Conservation (phyloP, 2,113 vertebrate species). For the Myanophis thanlyinensis region DNA sequence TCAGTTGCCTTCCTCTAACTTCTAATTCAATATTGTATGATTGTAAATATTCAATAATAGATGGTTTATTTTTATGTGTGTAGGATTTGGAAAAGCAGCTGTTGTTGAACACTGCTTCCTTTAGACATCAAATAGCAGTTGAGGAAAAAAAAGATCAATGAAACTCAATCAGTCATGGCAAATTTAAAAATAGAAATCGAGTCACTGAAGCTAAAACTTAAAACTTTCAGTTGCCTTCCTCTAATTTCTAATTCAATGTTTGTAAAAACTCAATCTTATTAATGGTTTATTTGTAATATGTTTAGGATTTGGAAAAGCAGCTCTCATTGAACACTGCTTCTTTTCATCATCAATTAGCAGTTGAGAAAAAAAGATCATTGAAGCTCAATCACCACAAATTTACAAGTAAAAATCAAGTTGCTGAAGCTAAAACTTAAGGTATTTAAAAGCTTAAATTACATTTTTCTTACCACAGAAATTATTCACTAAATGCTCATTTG, state of each 20-base stretch:
- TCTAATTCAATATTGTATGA: background rate
- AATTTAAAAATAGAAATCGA: background rate
- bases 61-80: conserved; percentile 42
- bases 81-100: conserved; percentile 78
- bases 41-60: background rate
- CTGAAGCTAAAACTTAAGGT: background rate
- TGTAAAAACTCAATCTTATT: background rate
- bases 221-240: background rate
- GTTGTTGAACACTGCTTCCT: conserved; percentile 39
- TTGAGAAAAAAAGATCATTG: too few species aligned
- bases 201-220: too few species aligned
- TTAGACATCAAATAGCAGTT: too few species aligned
- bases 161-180: background rate
- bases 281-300: conserved; percentile 33
- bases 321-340: conserved; percentile 52
- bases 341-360: too few species aligned
- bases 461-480: background rate
- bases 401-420: background rate
- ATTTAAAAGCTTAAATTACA: background rate
- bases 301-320: conserved; percentile 76
- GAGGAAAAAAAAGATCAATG: background rate
- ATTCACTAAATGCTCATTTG: background rate
- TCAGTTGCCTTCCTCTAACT: background rate
- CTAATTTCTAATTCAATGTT: background rate
- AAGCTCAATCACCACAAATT: background rate